Evolutionary conservation across 2,888 invertebrate species (phyloP).

Genomic region (Apoderus coryli): DNA sequence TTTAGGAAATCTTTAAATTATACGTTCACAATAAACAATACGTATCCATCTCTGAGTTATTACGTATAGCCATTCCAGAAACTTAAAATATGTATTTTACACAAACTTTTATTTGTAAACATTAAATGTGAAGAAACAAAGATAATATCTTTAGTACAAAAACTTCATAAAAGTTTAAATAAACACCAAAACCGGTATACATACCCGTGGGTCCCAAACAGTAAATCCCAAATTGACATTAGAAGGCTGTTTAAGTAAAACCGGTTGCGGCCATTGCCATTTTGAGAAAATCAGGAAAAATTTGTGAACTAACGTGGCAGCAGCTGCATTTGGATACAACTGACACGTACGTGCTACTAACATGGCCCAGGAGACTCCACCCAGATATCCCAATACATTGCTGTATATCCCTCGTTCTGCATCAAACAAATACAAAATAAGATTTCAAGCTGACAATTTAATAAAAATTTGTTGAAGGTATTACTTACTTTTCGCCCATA

Average conservation of each 20-base stretch:
- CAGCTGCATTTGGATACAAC: constrained; percentile 91
- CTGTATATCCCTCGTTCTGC: constrained; percentile 93
- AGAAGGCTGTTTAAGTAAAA: constrained; percentile 83
- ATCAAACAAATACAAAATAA: too few relatives aligned
- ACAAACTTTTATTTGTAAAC: too few relatives aligned
- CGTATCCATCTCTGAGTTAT: too few relatives aligned
- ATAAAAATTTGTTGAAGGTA: constrained; percentile 3
- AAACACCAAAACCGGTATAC: too few relatives aligned
- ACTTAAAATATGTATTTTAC: too few relatives aligned
- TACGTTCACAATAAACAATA: too few relatives aligned
- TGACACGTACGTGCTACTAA: constrained; percentile 96
- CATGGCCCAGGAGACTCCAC: constrained; percentile 99
- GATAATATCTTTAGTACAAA: too few relatives aligned
- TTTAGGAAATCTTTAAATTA: too few relatives aligned
- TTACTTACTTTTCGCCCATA: constrained; percentile 93
- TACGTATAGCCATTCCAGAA: too few relatives aligned
- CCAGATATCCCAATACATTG: constrained; percentile 93
- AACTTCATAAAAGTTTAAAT: too few relatives aligned
- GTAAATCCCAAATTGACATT: constrained; percentile 79
- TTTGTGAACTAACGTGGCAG: constrained; percentile 90
- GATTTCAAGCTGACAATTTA: neutral
- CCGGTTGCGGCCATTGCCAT: constrained; percentile 99
- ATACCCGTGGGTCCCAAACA: constrained; percentile 93
- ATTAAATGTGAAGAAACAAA: too few relatives aligned
- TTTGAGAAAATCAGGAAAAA: constrained; percentile 97